These are phyloP conservation scores for Heliothis subflexa DNA, from an alignment of 1,140 invertebrate species.

Conservation along the genomic window DNA sequence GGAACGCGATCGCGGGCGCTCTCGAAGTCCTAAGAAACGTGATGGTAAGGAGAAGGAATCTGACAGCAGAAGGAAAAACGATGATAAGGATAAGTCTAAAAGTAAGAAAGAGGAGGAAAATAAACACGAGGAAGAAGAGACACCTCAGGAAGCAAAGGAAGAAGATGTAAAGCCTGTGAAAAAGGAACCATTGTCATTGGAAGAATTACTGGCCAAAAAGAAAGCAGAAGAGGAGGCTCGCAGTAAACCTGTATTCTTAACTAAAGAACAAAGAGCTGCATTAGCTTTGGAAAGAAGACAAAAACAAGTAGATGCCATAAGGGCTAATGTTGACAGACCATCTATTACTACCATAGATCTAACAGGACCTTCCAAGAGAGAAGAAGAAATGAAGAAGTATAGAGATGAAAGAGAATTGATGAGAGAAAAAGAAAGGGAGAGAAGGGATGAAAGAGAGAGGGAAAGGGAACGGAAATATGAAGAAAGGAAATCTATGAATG, in stretches of 20 bases:
- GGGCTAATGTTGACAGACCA: slow-evolving; percentile 79
- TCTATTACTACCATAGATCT: slow-evolving; percentile 81
- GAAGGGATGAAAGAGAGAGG: slow-evolving; percentile 60
- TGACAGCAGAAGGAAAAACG: slow-evolving; percentile 59
- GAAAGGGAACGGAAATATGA: slow-evolving; percentile 80
- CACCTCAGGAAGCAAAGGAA: slow-evolving; percentile 65
- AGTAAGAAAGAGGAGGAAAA: slow-evolving; percentile 83
- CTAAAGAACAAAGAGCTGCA: slow-evolving; percentile 97
- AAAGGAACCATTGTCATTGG: slow-evolving; percentile 97
- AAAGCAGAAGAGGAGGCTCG: slow-evolving; percentile 98
- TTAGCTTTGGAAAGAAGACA: slow-evolving; percentile 96
- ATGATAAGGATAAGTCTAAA: slow-evolving; percentile 81
- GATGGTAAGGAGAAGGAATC: slow-evolving; percentile 73
- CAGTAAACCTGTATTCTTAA: slow-evolving; percentile 98
- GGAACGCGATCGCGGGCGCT: slow-evolving; percentile 58
- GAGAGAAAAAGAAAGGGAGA: slow-evolving; percentile 64
- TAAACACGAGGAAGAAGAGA: slow-evolving; percentile 77
- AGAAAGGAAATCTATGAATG: slow-evolving; percentile 68
- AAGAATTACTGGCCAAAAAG: slow-evolving; percentile 98
- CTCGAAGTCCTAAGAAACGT: slow-evolving; percentile 74
- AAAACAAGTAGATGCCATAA: slow-evolving; percentile 92
- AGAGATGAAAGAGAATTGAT: slow-evolving; percentile 77
- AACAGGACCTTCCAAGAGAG: slow-evolving; percentile 75
- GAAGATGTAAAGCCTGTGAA: slow-evolving; percentile 86
- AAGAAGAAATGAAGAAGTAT: slow-evolving; percentile 76